Percentiles rank a stretch among this genome's conserved stretches.
These are phyloP conservation scores for Ardeotis arabs DNA, from an alignment of 2,113 vertebrate genomes.

Conservation along the genomic window DNA sequence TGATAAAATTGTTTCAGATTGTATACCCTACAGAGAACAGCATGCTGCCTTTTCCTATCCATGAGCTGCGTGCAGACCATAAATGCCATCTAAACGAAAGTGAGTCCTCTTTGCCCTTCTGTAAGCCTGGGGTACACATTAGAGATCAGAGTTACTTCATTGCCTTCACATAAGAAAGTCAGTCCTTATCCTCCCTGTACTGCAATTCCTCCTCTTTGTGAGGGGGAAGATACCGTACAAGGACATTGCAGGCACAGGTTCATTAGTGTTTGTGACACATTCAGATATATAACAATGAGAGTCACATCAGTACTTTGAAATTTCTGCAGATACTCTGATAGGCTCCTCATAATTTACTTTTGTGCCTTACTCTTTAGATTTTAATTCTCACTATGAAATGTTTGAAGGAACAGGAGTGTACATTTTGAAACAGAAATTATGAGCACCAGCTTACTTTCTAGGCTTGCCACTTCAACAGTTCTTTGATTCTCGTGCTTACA, in stretches of 20 bases:
- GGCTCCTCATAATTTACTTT: neutral
- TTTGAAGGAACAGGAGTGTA: neutral
- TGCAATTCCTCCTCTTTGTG: neutral
- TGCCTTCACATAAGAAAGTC: neutral
- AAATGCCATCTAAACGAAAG: neutral
- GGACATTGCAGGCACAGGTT: neutral
- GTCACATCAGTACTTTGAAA: neutral
- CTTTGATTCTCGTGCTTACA: neutral
- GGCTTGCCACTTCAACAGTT: neutral
- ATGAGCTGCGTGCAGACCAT: neutral
- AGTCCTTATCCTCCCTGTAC: neutral
- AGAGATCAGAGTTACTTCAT: slow-evolving; percentile 13
- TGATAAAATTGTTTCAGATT: slow-evolving; percentile 44
- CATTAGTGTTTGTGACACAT: neutral
- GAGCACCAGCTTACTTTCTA: neutral
- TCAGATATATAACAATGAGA: neutral
- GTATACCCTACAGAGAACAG: neutral
- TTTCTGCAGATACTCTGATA: neutral
- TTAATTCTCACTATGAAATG: neutral
- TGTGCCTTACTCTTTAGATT: neutral
- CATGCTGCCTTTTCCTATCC: neutral
- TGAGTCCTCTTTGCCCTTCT: slow-evolving; percentile 17
- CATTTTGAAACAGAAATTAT: neutral
- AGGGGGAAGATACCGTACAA: neutral
- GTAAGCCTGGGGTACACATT: neutral